Evolutionary conservation across 1,140 invertebrate species (phyloP).

Genomic region (Drosophila melanica): DNA sequence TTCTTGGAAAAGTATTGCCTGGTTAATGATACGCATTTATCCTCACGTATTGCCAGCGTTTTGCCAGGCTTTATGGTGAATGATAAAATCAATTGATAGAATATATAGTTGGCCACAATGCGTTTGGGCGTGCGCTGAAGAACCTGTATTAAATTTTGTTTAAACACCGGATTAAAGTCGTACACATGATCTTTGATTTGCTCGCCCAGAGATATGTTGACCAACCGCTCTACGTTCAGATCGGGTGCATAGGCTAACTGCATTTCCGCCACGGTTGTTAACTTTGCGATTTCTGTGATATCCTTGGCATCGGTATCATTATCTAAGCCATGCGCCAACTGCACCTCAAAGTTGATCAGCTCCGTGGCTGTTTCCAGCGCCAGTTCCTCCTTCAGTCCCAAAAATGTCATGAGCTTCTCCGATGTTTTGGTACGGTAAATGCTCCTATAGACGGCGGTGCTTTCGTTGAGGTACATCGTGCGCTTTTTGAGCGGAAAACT

Average conservation of each 20-base stretch:
- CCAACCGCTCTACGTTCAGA: constrained; percentile 40
- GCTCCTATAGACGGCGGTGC: constrained; percentile 43
- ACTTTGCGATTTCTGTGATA: constrained; percentile 21
- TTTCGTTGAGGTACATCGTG: constrained; percentile 61
- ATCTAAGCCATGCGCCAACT: constrained; percentile 54
- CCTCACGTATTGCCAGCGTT: constrained; percentile 5
- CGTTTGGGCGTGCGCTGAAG: constrained; percentile 43
- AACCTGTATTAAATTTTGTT: constrained; percentile 54
- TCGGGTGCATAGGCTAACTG: constrained; percentile 47
- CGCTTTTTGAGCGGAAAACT: constrained; percentile 48
- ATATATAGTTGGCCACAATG: constrained; percentile 70
- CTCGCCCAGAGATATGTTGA: constrained; percentile 49
- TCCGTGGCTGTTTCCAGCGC: constrained; percentile 51
- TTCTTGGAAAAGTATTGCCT: constrained; percentile 65
- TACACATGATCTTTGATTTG: constrained; percentile 45
- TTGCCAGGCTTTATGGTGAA: constrained; percentile 36
- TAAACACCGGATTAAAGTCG: constrained; percentile 51
- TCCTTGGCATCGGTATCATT: constrained; percentile 44
- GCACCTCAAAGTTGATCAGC: constrained; percentile 65
- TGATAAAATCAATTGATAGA: constrained; percentile 53
- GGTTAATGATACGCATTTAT: constrained; percentile 46
- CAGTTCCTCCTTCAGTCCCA: constrained; percentile 38
- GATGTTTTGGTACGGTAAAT: constrained; percentile 31
- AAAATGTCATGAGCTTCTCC: constrained; percentile 25
- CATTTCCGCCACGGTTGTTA: constrained; percentile 49